phyloP scores from a whole-genome alignment of 1,140 invertebrate genomes.

The Vollenhovia emeryi region DNA sequence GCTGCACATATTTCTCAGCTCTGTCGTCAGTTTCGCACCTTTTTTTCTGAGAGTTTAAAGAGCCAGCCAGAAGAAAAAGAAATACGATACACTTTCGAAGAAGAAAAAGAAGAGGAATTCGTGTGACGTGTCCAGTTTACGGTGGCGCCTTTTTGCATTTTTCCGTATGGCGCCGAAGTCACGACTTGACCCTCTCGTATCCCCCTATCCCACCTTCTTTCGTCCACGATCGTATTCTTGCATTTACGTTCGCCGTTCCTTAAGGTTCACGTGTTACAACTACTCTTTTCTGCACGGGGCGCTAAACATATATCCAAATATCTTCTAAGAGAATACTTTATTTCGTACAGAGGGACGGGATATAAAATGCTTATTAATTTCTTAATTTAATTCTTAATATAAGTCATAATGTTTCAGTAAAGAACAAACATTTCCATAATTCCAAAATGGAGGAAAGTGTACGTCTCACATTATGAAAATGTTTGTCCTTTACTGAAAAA shows the following conservation, averaged over 20 bases:
- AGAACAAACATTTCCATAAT: neutral
- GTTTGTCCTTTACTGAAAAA: too few species aligned
- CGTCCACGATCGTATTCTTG: constrained; percentile 62
- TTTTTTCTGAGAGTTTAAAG: constrained; percentile 56
- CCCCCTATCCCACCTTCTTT: constrained; percentile 35
- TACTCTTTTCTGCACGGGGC: constrained; percentile 36
- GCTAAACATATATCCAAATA: constrained; percentile 18
- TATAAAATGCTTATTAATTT: neutral
- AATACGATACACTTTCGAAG: neutral
- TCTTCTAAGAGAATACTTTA: neutral
- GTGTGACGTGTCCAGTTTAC: constrained; percentile 74
- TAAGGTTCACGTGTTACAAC: constrained; percentile 64
- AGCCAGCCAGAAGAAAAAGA: constrained; percentile 56
- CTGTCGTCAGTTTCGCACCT: constrained; percentile 1
- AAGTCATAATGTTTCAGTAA: neutral
- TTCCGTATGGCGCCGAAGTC: constrained; percentile 71
- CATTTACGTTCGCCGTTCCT: constrained; percentile 67
- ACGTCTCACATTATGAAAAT: too few species aligned
- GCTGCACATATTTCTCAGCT: constrained; percentile 28
- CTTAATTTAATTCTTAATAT: constrained; percentile 1
- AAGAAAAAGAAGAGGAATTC: constrained; percentile 23
- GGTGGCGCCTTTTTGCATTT: constrained; percentile 78
- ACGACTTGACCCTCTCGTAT: constrained; percentile 74
- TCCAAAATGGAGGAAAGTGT: too few species aligned
- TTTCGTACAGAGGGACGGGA: neutral